Base-by-base conservation (phyloP, 2,888 invertebrate species). In the Sphinx pinastri region DNA sequence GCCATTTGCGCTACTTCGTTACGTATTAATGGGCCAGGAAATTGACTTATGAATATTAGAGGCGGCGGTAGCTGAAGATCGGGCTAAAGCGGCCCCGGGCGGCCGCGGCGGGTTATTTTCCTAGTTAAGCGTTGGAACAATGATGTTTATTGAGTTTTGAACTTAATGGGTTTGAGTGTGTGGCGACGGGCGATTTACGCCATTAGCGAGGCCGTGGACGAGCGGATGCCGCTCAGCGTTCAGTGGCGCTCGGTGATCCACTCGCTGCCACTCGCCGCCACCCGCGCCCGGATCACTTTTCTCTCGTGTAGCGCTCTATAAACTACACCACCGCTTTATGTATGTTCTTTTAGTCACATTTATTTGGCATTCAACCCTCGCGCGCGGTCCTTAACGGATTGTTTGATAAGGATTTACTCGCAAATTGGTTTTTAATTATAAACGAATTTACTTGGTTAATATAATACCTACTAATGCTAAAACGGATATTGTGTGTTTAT, bases 31-130 rank as follows among this genome's bases (percentile, higher is more conserved):
- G 93, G 93, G 82, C 87, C 92, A 93, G 94, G 94, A 94, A 94
- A 94, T 94, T 94, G 94, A 94, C 94, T 94, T 94, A 94, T 93
- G 94, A 94, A 94, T 94, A 94, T 94, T 94, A 92, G 93, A 94
- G 93, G 92, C 90, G 89, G 90, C 84, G 85, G 83, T 85, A 86
- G 86, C 84, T 84, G 87, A 87, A 91, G 90, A 91, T 88, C 89
- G 89, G 87, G 86, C 86, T 82, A 92, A 92, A 92, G 90, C 86
- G 92, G 89, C 89, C 92, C 91, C 88, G 84, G 82, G 90, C 88
- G 90, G 85, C 86, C 74, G 79, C 78, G 77, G 77, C 77, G 82
- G 85, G 86, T 88, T 91, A 90, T 91, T 90, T 91, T 90, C 89
- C 92, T 92, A 91, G 91, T 90, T 92, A 91, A 91, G 90, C 90